Evolutionary conservation across 2,113 vertebrate genomes (phyloP), one percentile per base, ranked within the genome.

Genomic region (Colaptes auratus): DNA sequence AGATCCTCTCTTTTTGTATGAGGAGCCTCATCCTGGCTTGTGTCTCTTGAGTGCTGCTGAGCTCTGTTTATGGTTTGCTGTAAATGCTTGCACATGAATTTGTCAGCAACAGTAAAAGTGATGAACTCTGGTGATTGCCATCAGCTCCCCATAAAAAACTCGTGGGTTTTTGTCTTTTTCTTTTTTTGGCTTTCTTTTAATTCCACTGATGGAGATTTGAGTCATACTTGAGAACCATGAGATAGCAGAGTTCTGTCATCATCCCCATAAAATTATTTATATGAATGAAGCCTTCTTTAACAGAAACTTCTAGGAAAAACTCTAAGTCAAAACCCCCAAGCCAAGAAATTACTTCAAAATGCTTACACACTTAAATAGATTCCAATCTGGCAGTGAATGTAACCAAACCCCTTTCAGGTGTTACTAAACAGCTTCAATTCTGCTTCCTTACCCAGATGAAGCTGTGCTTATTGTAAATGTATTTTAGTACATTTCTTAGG

Each of bases 71-170:
- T 92, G 25, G 50, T 71, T 92, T 89, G 55, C 23, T 76, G 35
- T 92, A 86, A 85, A 31, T 46, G 23, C 86, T 95, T 78, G 79
- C 59, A 70, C 42, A 83, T 86, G 88, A 80, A 65, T 95, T 93
- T 95, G 28, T 67, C 50, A 82, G 52, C 48, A 87, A 44, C 58
- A 85, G 74, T 79, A 66, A 95, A 95, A 83, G 82, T 63, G 74
- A 82, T 21, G 12, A 72, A 63, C 58, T 84, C 52, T 90, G 44
- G 52, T 77, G 86, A 87, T 48, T 80, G 67, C 69, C 71, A 59
- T 87, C 83, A 89, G 18, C 5, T 71, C 55, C 35, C 67, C 31
- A 36, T 82, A 66, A 89, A 92, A 39, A 86, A 7, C 28, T 76
- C 27, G 4, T 50, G 13, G 12, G 3, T 1, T 24, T 67, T 11